Base-by-base conservation (phyloP, 2,113 vertebrate genomes). In the Hoplias malabaricus region DNA sequence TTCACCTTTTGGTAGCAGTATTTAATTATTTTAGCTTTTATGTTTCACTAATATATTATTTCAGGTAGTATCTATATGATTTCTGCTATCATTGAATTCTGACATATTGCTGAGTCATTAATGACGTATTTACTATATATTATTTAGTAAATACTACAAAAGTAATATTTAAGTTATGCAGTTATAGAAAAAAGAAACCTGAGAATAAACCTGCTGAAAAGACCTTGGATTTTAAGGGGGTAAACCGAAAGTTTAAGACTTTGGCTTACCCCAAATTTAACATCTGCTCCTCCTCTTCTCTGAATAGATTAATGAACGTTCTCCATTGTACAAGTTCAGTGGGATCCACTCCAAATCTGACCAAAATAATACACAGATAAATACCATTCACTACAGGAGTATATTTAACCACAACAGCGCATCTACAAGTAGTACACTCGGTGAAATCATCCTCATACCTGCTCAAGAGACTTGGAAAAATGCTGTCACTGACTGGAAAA, bases 381-480 rank as follows among this genome's bases (percentile, higher is more conserved):
- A 16, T 29, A 9, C 48, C 23, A 50, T 13, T 29, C 10, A n/a
- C 19, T 9, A 14, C 67, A 43, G n/a, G 14, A 56, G 9, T 9
- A 36, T 27, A 14, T 27, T 3, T 14, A 40, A 40, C 12, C 57
- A 61, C 9, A 42, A 33, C 38, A 23, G 42, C 12, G 14, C 2
- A 73, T 31, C 29, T 0, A 38, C 8, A 16, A 16, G 19, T 73
- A 33, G 21, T 21, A 29, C 19, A 62, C 25, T 23, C 12, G 16
- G n/a, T 1, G 19, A 6, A 8, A 46, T 25, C 14, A 59, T 19
- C 27, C 5, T 27, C 42, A 33, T 89, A 95, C 91, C 91, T 91
- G 83, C 82, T 93, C 91, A 93, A 90, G 85, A 95, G 75, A 80
- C 89, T 84, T 74, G 90, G 87, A 80, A 93, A 94, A 80, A 81